Percentiles rank a stretch among this genome's conserved stretches.
Evolutionary conservation across 2,797 vertebrate species (phyloP).

Genomic region (Cossypha caffra): DNA sequence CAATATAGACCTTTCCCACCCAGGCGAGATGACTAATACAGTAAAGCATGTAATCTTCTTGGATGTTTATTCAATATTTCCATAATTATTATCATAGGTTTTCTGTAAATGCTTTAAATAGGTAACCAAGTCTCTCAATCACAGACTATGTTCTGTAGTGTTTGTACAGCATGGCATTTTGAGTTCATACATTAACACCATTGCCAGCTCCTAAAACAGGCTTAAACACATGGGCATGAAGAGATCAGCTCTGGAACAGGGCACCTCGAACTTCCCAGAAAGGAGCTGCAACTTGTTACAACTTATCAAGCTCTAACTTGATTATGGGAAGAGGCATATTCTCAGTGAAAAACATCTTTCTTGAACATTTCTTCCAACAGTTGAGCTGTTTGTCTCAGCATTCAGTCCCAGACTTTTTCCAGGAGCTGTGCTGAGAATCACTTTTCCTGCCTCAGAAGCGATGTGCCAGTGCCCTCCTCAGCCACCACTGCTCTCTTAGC

Average conservation of each 20-base stretch:
- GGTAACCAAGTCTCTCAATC: constrained; percentile 21
- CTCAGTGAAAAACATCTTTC: background rate
- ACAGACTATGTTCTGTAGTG: background rate
- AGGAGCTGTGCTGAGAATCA: background rate
- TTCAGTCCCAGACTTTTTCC: background rate
- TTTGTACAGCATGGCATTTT: constrained; percentile 4
- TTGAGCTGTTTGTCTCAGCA: background rate
- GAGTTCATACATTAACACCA: background rate
- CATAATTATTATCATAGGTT: constrained; percentile 15
- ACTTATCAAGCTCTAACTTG: background rate
- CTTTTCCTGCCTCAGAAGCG: background rate
- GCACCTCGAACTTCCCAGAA: background rate
- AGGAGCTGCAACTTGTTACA: background rate
- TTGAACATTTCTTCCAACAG: background rate
- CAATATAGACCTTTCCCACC: background rate
- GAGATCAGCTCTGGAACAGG: background rate
- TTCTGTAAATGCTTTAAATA: constrained; percentile 54
- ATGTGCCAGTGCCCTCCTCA: background rate
- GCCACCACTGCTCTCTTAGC: background rate
- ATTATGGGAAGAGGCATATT: background rate
- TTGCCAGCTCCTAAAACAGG: background rate
- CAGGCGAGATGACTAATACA: background rate
- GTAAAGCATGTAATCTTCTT: constrained; percentile 4
- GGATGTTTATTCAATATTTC: constrained; percentile 29
- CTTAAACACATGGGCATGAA: background rate